Conservation (phyloP, 2,113 vertebrate genomes). For the Paracanthobrama guichenoti region DNA sequence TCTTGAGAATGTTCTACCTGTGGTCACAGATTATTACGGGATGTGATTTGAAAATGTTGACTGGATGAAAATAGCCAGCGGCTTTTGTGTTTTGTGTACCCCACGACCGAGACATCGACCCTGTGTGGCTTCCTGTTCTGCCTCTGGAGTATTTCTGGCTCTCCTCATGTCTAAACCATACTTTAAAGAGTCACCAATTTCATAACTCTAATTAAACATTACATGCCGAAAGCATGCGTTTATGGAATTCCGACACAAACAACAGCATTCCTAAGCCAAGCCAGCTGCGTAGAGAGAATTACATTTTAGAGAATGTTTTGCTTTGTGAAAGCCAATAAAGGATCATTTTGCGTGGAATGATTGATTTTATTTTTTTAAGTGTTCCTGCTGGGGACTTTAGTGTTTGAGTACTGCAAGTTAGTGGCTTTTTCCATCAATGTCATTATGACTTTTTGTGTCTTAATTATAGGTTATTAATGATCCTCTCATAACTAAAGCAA, state of each 20-base stretch:
- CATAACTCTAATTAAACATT: constrained; percentile 51
- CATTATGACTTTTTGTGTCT: constrained; percentile 5
- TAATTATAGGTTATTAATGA: constrained; percentile 35
- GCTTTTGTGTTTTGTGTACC: constrained; percentile 32
- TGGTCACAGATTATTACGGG: neutral
- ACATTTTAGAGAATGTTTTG: constrained; percentile 21
- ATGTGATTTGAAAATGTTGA: constrained; percentile 34
- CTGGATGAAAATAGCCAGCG: constrained; percentile 1
- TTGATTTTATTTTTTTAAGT: neutral
- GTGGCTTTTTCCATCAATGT: constrained; percentile 19
- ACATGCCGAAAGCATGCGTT: constrained; percentile 35
- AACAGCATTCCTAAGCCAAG: constrained; percentile 41
- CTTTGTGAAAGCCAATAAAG: constrained; percentile 25
- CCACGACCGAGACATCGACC: constrained; percentile 21
- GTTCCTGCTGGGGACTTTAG: neutral
- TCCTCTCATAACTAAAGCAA: constrained; percentile 9
- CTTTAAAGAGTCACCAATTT: constrained; percentile 48
- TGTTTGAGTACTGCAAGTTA: neutral
- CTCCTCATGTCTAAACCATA: constrained; percentile 46
- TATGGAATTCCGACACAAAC: constrained; percentile 40
- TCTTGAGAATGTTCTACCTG: neutral
- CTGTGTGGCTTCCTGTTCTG: constrained; percentile 23
- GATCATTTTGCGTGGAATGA: neutral
- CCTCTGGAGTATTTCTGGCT: constrained; percentile 49
- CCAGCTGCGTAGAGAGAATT: constrained; percentile 19